Base-by-base conservation (phyloP, 2,888 invertebrate genomes). In the Andrena hattorfiana region DNA sequence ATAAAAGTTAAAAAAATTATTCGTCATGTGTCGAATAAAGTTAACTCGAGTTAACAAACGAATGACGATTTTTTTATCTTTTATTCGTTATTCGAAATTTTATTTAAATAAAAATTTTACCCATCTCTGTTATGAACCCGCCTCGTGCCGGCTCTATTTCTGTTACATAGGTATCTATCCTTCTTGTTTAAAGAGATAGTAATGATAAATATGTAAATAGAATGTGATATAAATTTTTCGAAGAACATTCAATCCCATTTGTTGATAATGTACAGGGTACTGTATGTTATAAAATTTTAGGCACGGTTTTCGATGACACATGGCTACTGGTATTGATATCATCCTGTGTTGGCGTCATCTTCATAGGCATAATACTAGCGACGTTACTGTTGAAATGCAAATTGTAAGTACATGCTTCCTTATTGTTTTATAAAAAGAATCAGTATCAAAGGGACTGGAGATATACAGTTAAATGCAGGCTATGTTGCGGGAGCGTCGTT, bases 241-340 rank as follows among this genome's bases (percentile, higher is more conserved):
- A 48, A 48, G 4, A 13, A 49, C 16, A 23, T 28, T 49, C 10
- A 20, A 64, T n/a, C 28, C 2, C 6, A n/a, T 20, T 7, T 20
- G 6, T 51, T 13, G 2, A 28, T 3, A 30, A 23, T 62, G 6
- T 7, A 54, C 23, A 8, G 3, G 16, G 10, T 10, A 23, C 64
- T 59, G 16, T n/a, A 13, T 62, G 26, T 28, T 77, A 32, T 62
- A 87, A 94, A 68, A 64, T 69, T 95, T 94, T 64, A 95, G 95
- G 94, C n/a, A 94, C 94, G 13, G 91, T 94, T 59, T 96, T 95
- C 68, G 97, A 97, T 88, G 97, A 97, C 93, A 97, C 98, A 0
- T 98, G 98, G 98, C 95, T 98, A 70, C 95, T 97, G 85, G 96
- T 97, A 59, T 94, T 97, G 80, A 97, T 97, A 90, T 97, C 97